Evolutionary conservation across 1,140 invertebrate genomes (phyloP), one percentile per base, ranked within the genome.

Genomic region (Platyscapa corneri): DNA sequence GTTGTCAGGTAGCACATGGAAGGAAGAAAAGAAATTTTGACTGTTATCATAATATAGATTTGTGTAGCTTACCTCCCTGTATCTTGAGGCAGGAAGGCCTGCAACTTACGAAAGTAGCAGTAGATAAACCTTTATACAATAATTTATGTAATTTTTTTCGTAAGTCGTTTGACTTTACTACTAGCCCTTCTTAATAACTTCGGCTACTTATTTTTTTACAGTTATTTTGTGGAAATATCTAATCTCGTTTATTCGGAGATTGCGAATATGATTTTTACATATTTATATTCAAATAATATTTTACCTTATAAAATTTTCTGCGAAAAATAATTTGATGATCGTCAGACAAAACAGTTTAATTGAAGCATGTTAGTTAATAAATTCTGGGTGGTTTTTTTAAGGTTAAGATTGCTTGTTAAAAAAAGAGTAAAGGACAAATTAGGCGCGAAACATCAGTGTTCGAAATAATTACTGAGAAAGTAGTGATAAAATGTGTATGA

Each of bases 41-140:
- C 76, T 84, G 74, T 79, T 76, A 84, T 27, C 76, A 72, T 34
- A 30, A 72, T 84, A 84, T 84, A 76, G 83, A 84, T 79, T 77
- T 32, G 7, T 18, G 18, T 23, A 0, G 0, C 30, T 30, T 56
- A 2, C 30, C 23, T 42, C 37, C 37, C 27, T 42, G 37, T 42
- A 42, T 42, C 39, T 42, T 18, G 32, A 74, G 1, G 70, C 42
- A 7, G 3, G 18, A 42, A 74, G 37, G 7, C 37, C 23, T 74
- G 37, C n/a, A 39, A 74, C 39, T 74, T 34, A 42, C 18, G 70
- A 74, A 3, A 67, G n/a, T 42, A 32, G 3, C 37, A n/a, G 34
- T 72, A 72, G 37, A 53, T 53, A 53, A 53, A 39, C 37, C 37
- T 39, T 42, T 23, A 1, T 42, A 74, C n/a, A 42, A 46, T 32